Evolutionary conservation across 2,113 vertebrate species (phyloP).

Genomic region (Rhagologus leucostigma): DNA sequence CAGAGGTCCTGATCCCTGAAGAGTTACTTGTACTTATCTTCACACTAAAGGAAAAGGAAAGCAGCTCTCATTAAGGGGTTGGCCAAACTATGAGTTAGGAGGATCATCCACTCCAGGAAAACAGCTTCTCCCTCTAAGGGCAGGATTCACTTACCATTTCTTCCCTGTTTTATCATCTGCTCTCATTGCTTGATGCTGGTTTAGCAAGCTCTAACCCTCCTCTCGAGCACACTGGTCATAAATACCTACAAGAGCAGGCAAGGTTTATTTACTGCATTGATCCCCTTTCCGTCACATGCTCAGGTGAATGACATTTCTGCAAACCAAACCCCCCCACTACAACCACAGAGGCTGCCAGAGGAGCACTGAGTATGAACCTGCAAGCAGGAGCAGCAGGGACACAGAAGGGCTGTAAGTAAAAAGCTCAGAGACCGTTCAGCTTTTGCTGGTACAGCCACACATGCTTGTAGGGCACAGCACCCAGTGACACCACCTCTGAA

Average conservation of each 20-base stretch:
- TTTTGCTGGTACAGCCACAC: rapidly evolving
- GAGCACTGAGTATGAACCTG: rapidly evolving
- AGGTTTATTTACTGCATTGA: neutral
- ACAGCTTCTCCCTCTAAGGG: neutral
- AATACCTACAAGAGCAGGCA: rapidly evolving
- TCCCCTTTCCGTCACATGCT: rapidly evolving
- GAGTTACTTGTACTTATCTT: neutral
- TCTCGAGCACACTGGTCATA: no score
- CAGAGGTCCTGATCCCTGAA: neutral
- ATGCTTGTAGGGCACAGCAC: neutral
- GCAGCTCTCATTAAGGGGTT: neutral
- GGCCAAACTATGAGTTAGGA: neutral
- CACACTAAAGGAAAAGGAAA: neutral
- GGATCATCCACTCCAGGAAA: neutral
- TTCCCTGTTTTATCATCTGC: neutral
- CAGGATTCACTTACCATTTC: neutral
- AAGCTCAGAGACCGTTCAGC: rapidly evolving
- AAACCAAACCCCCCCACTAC: rapidly evolving
- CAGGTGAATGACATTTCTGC: neutral
- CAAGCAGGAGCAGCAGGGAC: neutral
- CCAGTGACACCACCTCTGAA: rapidly evolving
- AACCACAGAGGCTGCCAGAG: neutral
- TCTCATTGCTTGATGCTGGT: neutral
- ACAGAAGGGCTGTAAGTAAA: neutral
- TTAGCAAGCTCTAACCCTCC: neutral